Conservation (phyloP, 1,140 invertebrate genomes). For the Calosoma granatense region DNA sequence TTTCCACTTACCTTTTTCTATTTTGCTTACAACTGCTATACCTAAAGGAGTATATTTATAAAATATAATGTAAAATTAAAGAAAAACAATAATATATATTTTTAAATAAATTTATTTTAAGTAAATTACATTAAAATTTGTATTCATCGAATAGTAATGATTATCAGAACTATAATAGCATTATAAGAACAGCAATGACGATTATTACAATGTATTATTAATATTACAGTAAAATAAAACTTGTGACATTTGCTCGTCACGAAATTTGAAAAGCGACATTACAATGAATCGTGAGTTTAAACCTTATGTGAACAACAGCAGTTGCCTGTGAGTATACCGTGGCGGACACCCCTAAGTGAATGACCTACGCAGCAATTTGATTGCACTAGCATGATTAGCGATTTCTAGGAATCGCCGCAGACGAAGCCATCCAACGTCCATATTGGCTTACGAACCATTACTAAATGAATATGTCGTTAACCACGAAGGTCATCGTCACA, state of each 20-base stretch:
- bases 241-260: neutral
- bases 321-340: too few species aligned
- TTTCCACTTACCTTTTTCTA: too few species aligned
- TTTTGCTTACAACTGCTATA: too few species aligned
- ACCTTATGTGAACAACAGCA: neutral
- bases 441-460: too few species aligned
- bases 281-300: neutral
- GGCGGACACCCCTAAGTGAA: neutral
- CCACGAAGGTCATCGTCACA: neutral
- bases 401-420: neutral
- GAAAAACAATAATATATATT: neutral
- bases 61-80: too few species aligned
- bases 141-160: neutral
- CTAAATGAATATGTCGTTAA: neutral
- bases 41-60: too few species aligned
- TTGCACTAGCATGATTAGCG: slow-evolving; percentile 6
- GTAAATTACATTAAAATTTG: slow-evolving; percentile 5
- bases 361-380: slow-evolving; percentile 6
- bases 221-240: neutral
- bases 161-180: neutral
- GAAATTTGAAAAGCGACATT: neutral
- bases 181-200: neutral
- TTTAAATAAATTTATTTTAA: slow-evolving; percentile 3
- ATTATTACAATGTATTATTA: slow-evolving; percentile 3
- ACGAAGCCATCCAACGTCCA: slow-evolving; percentile 3